These are phyloP conservation scores for Thunnus maccoyii DNA, from an alignment of 2,113 vertebrate species.

Conservation along the genomic window DNA sequence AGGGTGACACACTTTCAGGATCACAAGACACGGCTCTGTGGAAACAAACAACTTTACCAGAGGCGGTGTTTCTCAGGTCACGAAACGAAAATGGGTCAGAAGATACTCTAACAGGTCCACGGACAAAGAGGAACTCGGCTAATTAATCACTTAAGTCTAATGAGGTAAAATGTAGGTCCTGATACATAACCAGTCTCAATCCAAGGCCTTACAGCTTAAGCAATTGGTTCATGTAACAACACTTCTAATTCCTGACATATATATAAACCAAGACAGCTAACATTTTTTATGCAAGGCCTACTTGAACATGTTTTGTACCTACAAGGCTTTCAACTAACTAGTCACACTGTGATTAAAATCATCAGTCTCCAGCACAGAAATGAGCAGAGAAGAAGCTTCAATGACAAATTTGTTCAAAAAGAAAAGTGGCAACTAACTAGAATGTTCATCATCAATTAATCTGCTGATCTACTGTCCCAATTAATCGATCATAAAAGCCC, in stretches of 20 bases:
- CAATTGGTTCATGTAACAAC: conserved; percentile 7
- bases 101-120: neutral
- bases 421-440: no score
- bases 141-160: neutral
- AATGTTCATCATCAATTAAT: no score
- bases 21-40: conserved; percentile 24
- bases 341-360: neutral
- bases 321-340: neutral
- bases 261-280: neutral
- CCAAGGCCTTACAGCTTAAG: conserved; percentile 1
- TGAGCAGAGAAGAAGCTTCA: neutral
- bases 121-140: conserved; percentile 1
- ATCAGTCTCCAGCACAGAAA: neutral
- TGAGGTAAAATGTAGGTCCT: neutral
- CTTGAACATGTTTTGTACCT: neutral
- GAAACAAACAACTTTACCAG: conserved; percentile 41
- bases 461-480: no score
- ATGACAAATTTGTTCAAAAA: neutral
- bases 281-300: neutral
- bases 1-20: conserved; percentile 55
- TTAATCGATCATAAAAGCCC: no score
- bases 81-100: conserved; percentile 37
- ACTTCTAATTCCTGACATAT: neutral
- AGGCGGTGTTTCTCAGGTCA: conserved; percentile 15
- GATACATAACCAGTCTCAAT: neutral